Conservation (phyloP, 2,888 invertebrate species). For the Tricholauxania praeusta region DNA sequence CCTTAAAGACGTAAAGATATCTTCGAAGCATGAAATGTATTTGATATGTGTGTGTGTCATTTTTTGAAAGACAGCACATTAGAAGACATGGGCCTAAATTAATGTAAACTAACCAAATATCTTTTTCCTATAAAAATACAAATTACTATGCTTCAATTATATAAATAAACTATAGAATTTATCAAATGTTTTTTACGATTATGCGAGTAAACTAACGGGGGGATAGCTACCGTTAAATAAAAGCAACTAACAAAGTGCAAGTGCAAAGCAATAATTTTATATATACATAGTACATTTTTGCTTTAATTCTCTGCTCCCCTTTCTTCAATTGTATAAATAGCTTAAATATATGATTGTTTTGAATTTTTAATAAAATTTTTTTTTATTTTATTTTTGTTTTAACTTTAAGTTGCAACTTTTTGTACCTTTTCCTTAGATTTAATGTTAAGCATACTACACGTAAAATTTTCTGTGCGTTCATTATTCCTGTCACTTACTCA, state of each 20-base stretch:
- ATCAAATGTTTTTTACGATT: too few relatives aligned
- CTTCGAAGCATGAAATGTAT: too few relatives aligned
- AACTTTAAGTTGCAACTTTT: slow-evolving; percentile 7
- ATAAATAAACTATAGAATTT: slow-evolving; percentile 5
- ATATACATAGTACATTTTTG: neutral
- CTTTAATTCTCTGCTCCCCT: neutral
- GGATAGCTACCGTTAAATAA: neutral
- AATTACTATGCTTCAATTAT: neutral
- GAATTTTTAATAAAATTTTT: neutral
- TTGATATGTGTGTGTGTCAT: too few relatives aligned
- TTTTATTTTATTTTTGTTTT: neutral
- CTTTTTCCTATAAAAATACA: slow-evolving; percentile 29
- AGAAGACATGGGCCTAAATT: too few relatives aligned
- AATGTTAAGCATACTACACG: neutral
- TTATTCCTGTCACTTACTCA: too few relatives aligned
- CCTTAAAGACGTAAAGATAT: too few relatives aligned
- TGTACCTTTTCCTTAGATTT: slow-evolving; percentile 11
- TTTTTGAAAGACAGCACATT: too few relatives aligned
- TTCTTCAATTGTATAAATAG: neutral
- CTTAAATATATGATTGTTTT: neutral
- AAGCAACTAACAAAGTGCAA: neutral
- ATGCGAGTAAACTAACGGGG: too few relatives aligned
- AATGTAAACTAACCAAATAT: neutral
- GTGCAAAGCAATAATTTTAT: neutral
- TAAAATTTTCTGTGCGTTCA: neutral